These are phyloP conservation scores for Ennomos erosarius DNA, from an alignment of 2,888 invertebrate species.

Conservation along the genomic window DNA sequence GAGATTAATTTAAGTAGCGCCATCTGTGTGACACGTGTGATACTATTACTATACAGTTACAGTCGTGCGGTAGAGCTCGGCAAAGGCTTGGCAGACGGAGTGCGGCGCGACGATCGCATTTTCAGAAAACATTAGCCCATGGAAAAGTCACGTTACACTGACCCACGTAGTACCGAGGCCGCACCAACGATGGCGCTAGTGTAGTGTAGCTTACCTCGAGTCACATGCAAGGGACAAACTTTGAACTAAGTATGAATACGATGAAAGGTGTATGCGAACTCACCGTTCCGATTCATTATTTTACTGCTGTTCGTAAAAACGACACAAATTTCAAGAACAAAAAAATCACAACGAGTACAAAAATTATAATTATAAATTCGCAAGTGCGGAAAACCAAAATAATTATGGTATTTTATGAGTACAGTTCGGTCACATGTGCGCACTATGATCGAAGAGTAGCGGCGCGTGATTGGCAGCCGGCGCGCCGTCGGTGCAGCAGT, in stretches of 20 bases:
- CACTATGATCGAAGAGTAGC: conserved; percentile 58
- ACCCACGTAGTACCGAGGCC: too few species aligned
- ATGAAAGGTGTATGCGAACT: conserved; percentile 45
- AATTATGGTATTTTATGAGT: conserved; percentile 19
- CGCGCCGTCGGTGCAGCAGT: conserved; percentile 52
- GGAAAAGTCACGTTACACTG: too few species aligned
- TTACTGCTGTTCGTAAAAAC: conserved; percentile 3
- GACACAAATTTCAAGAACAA: conserved; percentile 5
- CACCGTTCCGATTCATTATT: conserved; percentile 71
- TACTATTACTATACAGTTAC: too few species aligned
- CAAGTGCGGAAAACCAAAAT: conserved; percentile 32
- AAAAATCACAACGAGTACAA: conserved; percentile 10
- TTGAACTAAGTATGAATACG: not conserved
- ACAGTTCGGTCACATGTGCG: conserved; percentile 72
- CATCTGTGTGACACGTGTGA: too few species aligned
- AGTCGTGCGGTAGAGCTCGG: too few species aligned
- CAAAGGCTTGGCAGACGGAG: too few species aligned
- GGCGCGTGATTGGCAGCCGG: conserved; percentile 60
- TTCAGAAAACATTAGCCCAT: too few species aligned
- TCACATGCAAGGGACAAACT: conserved; percentile 28
- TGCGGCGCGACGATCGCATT: too few species aligned
- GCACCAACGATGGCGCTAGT: conserved; percentile 49
- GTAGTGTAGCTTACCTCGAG: conserved; percentile 31
- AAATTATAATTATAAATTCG: conserved; percentile 27
- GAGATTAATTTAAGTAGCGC: too few species aligned